Evolutionary conservation across 2,797 vertebrate species (phyloP).

Genomic region (Crypturellus tataupa): DNA sequence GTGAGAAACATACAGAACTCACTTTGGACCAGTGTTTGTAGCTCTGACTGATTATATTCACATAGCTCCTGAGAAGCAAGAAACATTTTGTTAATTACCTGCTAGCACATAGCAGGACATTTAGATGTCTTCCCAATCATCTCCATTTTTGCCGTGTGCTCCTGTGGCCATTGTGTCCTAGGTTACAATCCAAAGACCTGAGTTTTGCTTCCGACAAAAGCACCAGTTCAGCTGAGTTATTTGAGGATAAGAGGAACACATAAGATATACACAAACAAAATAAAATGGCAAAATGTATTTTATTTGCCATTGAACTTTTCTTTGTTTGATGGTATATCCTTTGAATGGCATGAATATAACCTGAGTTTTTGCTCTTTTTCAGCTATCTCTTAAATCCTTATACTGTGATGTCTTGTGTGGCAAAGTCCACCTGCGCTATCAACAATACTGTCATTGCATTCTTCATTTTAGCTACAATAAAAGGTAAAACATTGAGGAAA

Average conservation of each 20-base stretch:
- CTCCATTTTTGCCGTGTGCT: neutral
- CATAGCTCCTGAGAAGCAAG: neutral
- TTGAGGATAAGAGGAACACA: neutral
- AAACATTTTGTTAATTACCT: neutral
- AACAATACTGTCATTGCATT: slow-evolving; percentile 93
- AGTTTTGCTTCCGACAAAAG: neutral
- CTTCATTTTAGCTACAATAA: slow-evolving; percentile 93
- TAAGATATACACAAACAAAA: neutral
- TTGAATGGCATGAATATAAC: neutral
- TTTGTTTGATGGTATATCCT: neutral
- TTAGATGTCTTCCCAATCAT: neutral
- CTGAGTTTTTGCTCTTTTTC: slow-evolving; percentile 60
- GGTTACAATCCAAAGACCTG: neutral
- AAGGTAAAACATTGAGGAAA: slow-evolving; percentile 83
- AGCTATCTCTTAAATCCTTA: slow-evolving; percentile 98
- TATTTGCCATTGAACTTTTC: neutral
- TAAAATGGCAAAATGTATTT: neutral
- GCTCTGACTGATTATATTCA: neutral
- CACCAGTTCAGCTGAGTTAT: neutral
- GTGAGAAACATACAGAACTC: neutral
- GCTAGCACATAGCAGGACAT: neutral
- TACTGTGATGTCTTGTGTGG: slow-evolving; percentile 95
- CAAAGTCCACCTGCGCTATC: slow-evolving; percentile 95
- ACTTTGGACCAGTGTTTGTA: neutral
- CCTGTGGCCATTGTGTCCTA: neutral